A percentile compares a stretch with the other conserved stretches of the same genome.
phyloP scores from a whole-genome alignment of 2,797 vertebrate genomes.

The Mallotus villosus region DNA sequence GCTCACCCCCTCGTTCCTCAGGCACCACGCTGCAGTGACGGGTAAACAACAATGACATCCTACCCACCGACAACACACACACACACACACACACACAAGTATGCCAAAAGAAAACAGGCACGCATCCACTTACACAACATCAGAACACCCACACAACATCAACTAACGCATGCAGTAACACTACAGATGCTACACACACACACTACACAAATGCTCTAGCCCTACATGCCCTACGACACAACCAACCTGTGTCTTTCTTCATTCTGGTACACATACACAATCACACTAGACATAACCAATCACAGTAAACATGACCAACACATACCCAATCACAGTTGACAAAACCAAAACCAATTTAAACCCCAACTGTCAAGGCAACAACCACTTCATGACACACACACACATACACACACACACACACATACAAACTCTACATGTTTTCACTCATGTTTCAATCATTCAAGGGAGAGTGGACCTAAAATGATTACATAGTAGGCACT shows the following conservation, averaged over 20 bases:
- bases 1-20: conserved; percentile 96
- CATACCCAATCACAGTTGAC: neutral
- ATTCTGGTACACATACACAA: neutral
- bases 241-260: neutral
- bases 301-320: neutral
- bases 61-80: conserved; percentile 15
- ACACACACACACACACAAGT: conserved; percentile 16
- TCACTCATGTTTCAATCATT: neutral
- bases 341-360: neutral
- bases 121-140: neutral
- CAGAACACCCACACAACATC: neutral
- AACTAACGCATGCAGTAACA: conserved; percentile 1
- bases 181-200: neutral
- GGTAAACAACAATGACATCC: conserved; percentile 68
- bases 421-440: neutral
- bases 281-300: neutral
- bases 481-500: neutral
- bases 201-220: neutral
- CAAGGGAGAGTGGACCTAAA: neutral
- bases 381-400: conserved; percentile 5
- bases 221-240: neutral
- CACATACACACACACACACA: neutral
- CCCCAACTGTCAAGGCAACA: neutral
- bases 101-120: conserved; percentile 7
- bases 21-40: conserved; percentile 91